A percentile compares a stretch with the other conserved stretches of the same genome.
Conservation (phyloP, 2,888 invertebrate genomes). For the Halocaridina rubra region DNA sequence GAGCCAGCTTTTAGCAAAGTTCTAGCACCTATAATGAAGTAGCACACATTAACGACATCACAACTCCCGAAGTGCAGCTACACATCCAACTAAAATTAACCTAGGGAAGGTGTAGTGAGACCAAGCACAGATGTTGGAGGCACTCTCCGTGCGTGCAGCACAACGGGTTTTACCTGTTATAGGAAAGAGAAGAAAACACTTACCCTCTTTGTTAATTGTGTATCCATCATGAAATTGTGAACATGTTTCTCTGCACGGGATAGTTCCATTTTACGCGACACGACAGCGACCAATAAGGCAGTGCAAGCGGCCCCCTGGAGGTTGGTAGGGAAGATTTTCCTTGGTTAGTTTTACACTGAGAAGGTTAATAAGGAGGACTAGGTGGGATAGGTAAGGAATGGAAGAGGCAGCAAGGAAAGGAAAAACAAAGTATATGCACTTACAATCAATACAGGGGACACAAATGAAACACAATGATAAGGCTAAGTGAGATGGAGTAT, state of each 20-base stretch:
- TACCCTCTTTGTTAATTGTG: conserved; percentile 99
- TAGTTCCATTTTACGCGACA: conserved; percentile 98
- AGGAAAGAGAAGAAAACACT: conserved; percentile 69
- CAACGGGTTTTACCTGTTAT: background rate
- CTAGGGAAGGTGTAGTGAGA: background rate
- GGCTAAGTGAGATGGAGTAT: too few species aligned
- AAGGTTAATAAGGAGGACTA: background rate
- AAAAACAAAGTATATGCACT: background rate
- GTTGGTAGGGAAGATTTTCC: conserved; percentile 15
- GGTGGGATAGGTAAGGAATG: background rate
- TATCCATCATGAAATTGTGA: conserved; percentile 99
- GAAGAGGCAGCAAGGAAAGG: background rate
- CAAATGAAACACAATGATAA: too few species aligned
- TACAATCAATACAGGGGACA: too few species aligned
- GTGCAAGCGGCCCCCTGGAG: conserved; percentile 97
- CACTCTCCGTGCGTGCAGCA: too few species aligned
- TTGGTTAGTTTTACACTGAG: conserved; percentile 29
- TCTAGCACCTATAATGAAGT: too few species aligned
- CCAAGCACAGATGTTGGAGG: background rate
- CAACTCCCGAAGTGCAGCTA: background rate
- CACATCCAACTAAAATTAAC: background rate
- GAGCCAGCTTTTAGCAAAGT: too few species aligned
- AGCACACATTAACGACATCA: background rate
- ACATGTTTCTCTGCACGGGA: conserved; percentile 99
- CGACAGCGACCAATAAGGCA: conserved; percentile 98